Percentiles rank a stretch among this genome's conserved stretches.
Evolutionary conservation across 2,113 vertebrate genomes (phyloP).

Genomic region (Pandion haliaetus): DNA sequence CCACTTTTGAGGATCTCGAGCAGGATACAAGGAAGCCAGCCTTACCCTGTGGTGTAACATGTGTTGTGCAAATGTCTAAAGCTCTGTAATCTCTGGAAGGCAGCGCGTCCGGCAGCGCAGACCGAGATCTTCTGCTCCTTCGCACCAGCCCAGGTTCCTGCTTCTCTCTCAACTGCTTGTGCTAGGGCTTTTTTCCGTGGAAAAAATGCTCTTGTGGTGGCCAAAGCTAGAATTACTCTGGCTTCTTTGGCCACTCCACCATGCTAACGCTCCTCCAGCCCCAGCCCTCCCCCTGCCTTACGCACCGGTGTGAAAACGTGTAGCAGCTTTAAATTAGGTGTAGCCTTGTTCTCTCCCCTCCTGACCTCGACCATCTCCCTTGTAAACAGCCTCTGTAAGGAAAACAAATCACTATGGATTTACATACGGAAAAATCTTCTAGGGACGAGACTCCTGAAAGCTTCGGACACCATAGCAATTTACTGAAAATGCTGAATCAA

Average conservation of each 20-base stretch:
- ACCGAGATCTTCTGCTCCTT: background rate
- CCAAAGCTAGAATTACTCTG: background rate
- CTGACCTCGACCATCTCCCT: background rate
- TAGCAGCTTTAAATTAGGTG: background rate
- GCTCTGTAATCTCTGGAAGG: background rate
- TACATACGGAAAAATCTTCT: background rate
- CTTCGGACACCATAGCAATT: background rate
- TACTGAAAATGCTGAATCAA: background rate
- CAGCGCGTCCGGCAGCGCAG: background rate
- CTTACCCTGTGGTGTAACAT: background rate
- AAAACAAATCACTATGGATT: background rate
- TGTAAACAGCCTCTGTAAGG: conserved; percentile 9
- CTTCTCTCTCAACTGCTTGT: background rate
- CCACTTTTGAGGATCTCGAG: background rate
- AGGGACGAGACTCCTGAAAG: background rate
- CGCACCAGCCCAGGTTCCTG: background rate
- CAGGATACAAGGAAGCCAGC: background rate
- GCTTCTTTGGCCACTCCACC: background rate
- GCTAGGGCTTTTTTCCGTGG: background rate
- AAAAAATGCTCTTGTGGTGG: rapidly evolving
- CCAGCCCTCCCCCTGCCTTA: background rate
- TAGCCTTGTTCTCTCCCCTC: background rate
- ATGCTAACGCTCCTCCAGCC: background rate
- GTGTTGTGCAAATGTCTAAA: conserved; percentile 11
- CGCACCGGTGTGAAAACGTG: background rate